phyloP scores from a whole-genome alignment of 2,113 vertebrate genomes.

The Vidua macroura region DNA sequence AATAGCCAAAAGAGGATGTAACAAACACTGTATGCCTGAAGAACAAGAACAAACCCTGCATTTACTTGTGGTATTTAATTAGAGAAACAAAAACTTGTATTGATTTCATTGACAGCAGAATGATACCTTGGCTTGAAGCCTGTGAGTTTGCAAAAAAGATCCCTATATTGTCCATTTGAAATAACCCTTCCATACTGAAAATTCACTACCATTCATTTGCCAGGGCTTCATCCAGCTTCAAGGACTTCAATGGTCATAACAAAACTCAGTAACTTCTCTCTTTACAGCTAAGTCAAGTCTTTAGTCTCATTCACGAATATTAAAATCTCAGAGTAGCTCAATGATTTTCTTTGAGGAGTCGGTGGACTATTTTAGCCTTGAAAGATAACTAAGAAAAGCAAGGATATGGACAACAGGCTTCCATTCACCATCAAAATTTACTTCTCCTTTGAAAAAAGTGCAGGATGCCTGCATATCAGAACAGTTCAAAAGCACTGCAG shows the following conservation, averaged over 20 bases:
- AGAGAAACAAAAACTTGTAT: background rate
- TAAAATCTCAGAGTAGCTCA: background rate
- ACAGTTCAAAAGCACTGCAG: background rate
- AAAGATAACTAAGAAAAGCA: background rate
- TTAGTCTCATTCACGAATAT: background rate
- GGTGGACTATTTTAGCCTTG: background rate
- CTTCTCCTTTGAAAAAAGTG: background rate
- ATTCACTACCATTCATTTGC: background rate
- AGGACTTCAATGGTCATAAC: background rate
- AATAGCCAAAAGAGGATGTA: background rate
- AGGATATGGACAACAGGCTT: background rate
- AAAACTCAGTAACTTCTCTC: background rate
- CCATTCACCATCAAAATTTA: background rate
- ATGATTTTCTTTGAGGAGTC: background rate
- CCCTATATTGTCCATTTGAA: background rate
- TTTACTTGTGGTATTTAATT: background rate
- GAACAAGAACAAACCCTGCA: background rate
- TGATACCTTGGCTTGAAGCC: background rate
- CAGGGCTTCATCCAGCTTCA: background rate
- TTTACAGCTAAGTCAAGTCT: background rate
- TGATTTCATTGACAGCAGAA: background rate
- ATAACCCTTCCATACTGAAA: background rate
- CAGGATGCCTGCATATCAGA: background rate
- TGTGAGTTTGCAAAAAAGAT: background rate
- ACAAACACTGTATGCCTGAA: background rate